Evolutionary conservation across 2,888 invertebrate genomes (phyloP).

Genomic region (Apotomis betuletana): DNA sequence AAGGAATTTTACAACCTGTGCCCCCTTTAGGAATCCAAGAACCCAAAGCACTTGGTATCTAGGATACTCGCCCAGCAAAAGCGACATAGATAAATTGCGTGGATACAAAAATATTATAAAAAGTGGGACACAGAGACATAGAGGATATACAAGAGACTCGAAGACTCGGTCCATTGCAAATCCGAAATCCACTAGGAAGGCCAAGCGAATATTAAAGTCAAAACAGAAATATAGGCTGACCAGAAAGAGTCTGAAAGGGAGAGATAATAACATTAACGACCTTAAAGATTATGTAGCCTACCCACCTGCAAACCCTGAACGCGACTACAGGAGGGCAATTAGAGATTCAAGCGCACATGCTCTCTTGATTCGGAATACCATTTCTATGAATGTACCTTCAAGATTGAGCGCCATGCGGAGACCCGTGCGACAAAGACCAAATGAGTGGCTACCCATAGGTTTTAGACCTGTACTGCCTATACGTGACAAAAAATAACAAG

Average conservation of each 20-base stretch:
- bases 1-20: slow-evolving; percentile 48
- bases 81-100: too few species aligned
- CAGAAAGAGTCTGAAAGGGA: too few species aligned
- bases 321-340: not conserved
- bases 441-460: not conserved
- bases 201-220: too few species aligned
- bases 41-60: slow-evolving; percentile 9
- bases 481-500: not conserved
- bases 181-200: too few species aligned
- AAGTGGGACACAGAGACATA: too few species aligned
- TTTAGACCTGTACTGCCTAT: slow-evolving; percentile 6
- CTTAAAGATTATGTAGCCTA: not conserved
- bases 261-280: too few species aligned
- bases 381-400: not conserved
- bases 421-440: not conserved
- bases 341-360: too few species aligned
- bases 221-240: too few species aligned
- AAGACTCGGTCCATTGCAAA: too few species aligned
- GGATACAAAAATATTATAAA: too few species aligned
- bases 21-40: not conserved
- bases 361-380: not conserved
- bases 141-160: too few species aligned
- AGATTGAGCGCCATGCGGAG: not conserved
- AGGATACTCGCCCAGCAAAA: not conserved
- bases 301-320: not conserved